These are phyloP conservation scores for Dynastes tityus DNA, from an alignment of 2,888 invertebrate genomes.

Conservation along the genomic window DNA sequence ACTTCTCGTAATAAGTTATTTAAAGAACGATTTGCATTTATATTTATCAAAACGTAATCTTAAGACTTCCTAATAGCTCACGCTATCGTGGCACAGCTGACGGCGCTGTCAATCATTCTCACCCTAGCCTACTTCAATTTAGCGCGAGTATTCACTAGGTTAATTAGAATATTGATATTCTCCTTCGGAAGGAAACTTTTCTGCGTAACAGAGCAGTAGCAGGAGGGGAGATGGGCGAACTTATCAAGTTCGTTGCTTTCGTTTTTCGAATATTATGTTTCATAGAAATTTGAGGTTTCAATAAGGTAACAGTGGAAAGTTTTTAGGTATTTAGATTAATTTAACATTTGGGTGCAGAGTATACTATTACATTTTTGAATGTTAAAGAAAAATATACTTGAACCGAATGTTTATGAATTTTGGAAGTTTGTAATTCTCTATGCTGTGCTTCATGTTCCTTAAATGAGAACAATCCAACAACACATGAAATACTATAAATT, in stretches of 20 bases:
- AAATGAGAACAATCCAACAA: no score
- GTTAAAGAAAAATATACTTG: no score
- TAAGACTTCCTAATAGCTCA: slow-evolving; percentile 53
- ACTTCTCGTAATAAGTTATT: slow-evolving; percentile 42
- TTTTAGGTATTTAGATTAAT: no score
- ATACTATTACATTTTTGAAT: no score
- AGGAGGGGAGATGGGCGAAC: neutral
- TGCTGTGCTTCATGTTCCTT: no score
- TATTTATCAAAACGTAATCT: slow-evolving; percentile 55
- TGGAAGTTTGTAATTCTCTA: no score
- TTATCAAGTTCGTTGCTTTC: slow-evolving; percentile 13
- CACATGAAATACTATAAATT: no score
- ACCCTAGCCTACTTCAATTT: slow-evolving; percentile 56
- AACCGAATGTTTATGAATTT: no score
- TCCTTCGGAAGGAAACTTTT: slow-evolving; percentile 25
- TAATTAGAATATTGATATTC: slow-evolving; percentile 57
- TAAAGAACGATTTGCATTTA: slow-evolving; percentile 52
- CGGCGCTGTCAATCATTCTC: slow-evolving; percentile 56
- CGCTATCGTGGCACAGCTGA: slow-evolving; percentile 52
- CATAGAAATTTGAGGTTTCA: neutral
- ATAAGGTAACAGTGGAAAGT: no score
- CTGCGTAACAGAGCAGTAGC: neutral
- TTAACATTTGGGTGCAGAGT: no score
- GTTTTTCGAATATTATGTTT: neutral
- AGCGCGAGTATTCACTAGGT: slow-evolving; percentile 55